These are phyloP conservation scores for Botia kubotai DNA, from an alignment of 2,797 vertebrate species.

Conservation along the genomic window DNA sequence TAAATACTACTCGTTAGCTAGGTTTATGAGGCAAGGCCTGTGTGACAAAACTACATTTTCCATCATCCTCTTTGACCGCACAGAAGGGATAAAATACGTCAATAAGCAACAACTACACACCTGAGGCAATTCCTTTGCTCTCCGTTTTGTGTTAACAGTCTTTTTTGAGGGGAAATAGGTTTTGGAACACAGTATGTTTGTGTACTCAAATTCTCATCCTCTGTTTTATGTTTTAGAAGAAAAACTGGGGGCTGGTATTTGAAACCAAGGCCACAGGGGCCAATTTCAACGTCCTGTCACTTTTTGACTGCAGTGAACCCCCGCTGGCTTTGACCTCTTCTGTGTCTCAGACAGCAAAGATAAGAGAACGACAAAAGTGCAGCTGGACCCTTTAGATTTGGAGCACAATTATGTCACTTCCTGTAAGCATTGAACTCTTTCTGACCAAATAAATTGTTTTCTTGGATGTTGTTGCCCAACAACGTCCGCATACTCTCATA, in stretches of 20 bases:
- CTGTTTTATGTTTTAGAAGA: neutral
- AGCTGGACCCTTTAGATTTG: slow-evolving; percentile 7
- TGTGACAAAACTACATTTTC: neutral
- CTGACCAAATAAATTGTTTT: neutral
- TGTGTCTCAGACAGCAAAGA: slow-evolving; percentile 21
- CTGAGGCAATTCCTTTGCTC: neutral
- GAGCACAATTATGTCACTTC: neutral
- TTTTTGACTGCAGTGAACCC: slow-evolving; percentile 33
- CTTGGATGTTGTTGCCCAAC: neutral
- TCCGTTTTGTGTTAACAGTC: neutral
- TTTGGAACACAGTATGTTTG: neutral
- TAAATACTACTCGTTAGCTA: neutral
- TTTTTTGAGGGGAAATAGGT: neutral
- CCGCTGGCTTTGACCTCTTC: slow-evolving; percentile 44
- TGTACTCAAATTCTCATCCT: neutral
- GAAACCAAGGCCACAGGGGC: slow-evolving; percentile 45
- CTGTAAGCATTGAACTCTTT: neutral
- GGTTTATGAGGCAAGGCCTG: neutral
- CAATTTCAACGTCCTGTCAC: slow-evolving; percentile 34
- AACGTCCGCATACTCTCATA: neutral
- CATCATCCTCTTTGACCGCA: neutral
- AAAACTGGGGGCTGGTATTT: slow-evolving; percentile 43
- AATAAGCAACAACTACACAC: neutral
- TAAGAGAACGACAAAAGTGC: slow-evolving; percentile 18
- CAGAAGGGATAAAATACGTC: neutral